Conservation (phyloP, 2,797 vertebrate species). For the Molossus alvarezi region DNA sequence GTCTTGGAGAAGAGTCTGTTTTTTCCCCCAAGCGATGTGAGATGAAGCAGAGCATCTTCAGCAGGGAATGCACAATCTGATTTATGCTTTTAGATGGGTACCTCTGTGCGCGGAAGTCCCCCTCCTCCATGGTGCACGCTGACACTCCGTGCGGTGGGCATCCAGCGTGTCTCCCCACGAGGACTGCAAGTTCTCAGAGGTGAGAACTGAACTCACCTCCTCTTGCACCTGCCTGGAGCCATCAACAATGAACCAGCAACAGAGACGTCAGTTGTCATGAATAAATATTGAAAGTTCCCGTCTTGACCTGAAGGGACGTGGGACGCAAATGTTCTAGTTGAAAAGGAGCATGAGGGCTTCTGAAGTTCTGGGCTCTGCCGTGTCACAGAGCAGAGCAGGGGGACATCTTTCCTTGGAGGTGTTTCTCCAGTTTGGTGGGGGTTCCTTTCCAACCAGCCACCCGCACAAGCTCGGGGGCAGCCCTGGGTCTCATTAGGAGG, state of each 20-base stretch:
- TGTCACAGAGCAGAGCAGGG: neutral
- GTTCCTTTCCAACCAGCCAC: neutral
- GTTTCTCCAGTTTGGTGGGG: neutral
- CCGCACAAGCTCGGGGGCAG: conserved; percentile 34
- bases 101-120: neutral
- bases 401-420: neutral
- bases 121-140: fast-evolving
- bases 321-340: neutral
- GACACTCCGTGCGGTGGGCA: neutral
- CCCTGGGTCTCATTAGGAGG: conserved; percentile 78
- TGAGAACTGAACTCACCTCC: neutral
- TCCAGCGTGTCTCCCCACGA: neutral
- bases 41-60: neutral
- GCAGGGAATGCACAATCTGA: neutral
- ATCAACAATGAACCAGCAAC: neutral
- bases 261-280: neutral
- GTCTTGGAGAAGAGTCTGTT: neutral
- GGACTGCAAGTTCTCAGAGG: neutral
- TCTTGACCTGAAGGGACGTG: neutral
- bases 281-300: neutral
- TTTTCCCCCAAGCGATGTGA: neutral
- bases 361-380: neutral
- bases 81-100: neutral
- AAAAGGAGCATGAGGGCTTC: neutral
- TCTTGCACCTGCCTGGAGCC: neutral